These are phyloP conservation scores for Microplitis deprimator DNA, from an alignment of 2,888 invertebrate species.

Conservation along the genomic window DNA sequence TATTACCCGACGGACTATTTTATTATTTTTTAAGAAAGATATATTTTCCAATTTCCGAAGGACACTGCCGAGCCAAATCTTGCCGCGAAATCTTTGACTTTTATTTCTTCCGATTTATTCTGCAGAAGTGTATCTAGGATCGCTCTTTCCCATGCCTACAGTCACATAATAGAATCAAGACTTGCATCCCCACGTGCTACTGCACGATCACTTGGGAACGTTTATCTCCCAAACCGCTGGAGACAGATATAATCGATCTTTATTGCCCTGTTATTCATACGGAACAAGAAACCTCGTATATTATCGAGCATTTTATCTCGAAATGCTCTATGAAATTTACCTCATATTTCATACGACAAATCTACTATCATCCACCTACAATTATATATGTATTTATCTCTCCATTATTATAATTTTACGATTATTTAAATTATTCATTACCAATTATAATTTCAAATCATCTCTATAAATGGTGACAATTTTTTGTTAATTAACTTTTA, in stretches of 20 bases:
- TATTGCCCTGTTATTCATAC: conserved; percentile 11
- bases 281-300: neutral
- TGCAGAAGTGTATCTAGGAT: too few relatives aligned
- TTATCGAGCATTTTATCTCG: neutral
- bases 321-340: neutral
- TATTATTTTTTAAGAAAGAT: conserved; percentile 12
- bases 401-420: too few relatives aligned
- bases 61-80: conserved; percentile 27
- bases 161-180: conserved; percentile 24
- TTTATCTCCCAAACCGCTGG: conserved; percentile 1
- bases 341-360: too few relatives aligned
- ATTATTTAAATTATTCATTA: too few relatives aligned
- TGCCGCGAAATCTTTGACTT: conserved; percentile 14
- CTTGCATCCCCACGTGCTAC: conserved; percentile 16
- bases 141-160: neutral
- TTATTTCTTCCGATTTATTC: neutral
- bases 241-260: conserved; percentile 26
- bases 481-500: too few relatives aligned
- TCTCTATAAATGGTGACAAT: too few relatives aligned
- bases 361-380: too few relatives aligned
- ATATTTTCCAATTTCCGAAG: conserved; percentile 32
- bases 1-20: neutral
- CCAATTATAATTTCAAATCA: too few relatives aligned
- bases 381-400: too few relatives aligned
- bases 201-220: neutral